A percentile compares a stretch with the other conserved stretches of the same genome.
Evolutionary conservation across 2,797 vertebrate genomes (phyloP).

Genomic region (Fundulus diaphanus): DNA sequence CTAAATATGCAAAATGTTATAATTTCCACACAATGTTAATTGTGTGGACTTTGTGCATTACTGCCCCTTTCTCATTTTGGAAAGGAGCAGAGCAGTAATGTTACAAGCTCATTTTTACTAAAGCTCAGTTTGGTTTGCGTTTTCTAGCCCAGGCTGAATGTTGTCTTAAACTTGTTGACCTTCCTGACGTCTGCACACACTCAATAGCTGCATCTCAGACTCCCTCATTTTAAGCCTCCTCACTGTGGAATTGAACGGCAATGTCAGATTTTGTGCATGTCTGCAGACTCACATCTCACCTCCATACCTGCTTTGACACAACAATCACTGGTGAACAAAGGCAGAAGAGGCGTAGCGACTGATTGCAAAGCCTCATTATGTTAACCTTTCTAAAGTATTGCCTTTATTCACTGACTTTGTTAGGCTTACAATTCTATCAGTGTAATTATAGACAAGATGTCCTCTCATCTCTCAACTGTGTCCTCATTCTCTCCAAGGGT

Average conservation of each 20-base stretch:
- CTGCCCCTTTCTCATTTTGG: background rate
- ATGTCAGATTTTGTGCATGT: conserved; percentile 66
- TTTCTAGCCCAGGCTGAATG: conserved; percentile 42
- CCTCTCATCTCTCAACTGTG: conserved; percentile 21
- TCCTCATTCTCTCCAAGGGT: conserved; percentile 28
- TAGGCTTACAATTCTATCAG: conserved; percentile 27
- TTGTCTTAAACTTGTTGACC: conserved; percentile 63
- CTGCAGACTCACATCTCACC: conserved; percentile 40
- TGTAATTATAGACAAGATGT: conserved; percentile 46
- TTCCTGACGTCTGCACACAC: conserved; percentile 68
- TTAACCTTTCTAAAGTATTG: conserved; percentile 44
- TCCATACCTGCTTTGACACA: conserved; percentile 47
- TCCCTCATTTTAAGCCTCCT: conserved; percentile 66
- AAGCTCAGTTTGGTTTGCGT: conserved; percentile 2
- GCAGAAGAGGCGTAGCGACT: conserved; percentile 27
- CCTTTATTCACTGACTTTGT: conserved; percentile 47
- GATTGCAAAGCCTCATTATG: conserved; percentile 39
- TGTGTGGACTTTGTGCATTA: background rate
- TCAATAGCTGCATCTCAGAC: conserved; percentile 59
- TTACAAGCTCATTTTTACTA: conserved; percentile 1
- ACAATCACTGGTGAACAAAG: conserved; percentile 48
- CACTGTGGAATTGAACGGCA: conserved; percentile 62
- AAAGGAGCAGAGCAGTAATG: too few species aligned
- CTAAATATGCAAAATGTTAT: background rate
- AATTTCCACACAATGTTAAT: background rate